These are phyloP conservation scores for Dallia pectoralis DNA, from an alignment of 2,797 vertebrate genomes.

Conservation along the genomic window DNA sequence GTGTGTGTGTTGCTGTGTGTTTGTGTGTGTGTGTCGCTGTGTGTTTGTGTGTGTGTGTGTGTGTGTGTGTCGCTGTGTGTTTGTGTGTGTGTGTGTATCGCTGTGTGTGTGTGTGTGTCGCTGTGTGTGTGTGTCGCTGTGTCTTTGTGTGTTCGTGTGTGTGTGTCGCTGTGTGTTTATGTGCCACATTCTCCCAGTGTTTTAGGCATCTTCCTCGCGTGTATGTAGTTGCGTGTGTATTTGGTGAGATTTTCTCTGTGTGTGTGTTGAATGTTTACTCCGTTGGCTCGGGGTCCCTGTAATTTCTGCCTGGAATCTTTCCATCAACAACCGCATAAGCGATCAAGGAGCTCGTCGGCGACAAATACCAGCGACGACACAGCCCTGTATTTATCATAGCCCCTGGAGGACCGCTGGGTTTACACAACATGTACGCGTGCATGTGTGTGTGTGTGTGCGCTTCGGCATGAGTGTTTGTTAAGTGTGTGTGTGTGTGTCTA, in stretches of 20 bases:
- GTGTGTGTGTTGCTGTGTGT: too few species aligned
- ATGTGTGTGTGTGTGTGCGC: conserved; percentile 2
- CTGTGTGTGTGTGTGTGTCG: too few species aligned
- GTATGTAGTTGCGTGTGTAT: neutral
- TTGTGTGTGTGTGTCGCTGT: too few species aligned
- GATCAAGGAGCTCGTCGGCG: conserved; percentile 45
- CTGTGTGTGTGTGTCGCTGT: too few species aligned
- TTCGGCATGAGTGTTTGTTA: neutral
- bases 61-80: too few species aligned
- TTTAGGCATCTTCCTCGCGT: neutral
- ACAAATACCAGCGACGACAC: conserved; percentile 54
- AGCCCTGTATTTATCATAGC: conserved; percentile 53
- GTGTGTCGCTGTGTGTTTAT: too few species aligned
- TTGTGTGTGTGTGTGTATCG: too few species aligned
- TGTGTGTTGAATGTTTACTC: neutral
- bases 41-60: too few species aligned
- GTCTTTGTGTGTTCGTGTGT: too few species aligned
- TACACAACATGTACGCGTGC: neutral
- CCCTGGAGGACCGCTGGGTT: neutral
- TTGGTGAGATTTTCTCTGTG: conserved; percentile 3
- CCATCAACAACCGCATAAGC: conserved; percentile 50
- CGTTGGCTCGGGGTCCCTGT: conserved; percentile 39
- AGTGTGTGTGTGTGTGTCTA: conserved; percentile 39
- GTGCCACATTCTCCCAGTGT: conserved; percentile 6
- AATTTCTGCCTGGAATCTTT: conserved; percentile 55